Conservation (phyloP, 1,140 invertebrate species). For the Trichonephila inaurata region DNA sequence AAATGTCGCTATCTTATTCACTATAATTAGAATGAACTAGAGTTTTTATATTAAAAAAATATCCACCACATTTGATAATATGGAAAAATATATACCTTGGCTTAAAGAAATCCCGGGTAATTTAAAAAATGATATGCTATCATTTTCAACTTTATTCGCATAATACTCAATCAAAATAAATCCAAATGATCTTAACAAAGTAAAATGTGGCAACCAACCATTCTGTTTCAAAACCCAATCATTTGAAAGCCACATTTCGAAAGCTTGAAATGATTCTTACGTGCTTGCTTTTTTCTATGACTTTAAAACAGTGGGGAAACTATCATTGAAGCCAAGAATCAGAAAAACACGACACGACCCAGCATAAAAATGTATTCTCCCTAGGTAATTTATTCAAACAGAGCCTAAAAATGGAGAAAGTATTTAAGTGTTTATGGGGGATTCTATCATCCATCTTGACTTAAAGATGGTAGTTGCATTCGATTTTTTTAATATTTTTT, state of each 20-base stretch:
- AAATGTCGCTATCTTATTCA: too few species aligned
- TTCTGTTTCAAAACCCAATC: not conserved
- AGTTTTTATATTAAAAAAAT: too few species aligned
- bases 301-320: not conserved
- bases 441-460: slow-evolving; percentile 29
- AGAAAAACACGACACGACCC: slow-evolving; percentile 14
- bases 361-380: slow-evolving; percentile 45
- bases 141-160: not conserved
- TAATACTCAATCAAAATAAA: not conserved
- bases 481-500: not conserved
- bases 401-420: slow-evolving; percentile 42
- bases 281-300: not conserved
- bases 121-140: not conserved
- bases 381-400: slow-evolving; percentile 59
- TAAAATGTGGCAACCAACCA: not conserved
- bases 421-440: slow-evolving; percentile 59
- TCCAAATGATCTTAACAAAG: not conserved
- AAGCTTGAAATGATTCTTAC: not conserved
- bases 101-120: too few species aligned
- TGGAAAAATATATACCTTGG: too few species aligned
- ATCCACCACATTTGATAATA: too few species aligned
- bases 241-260: not conserved
- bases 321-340: not conserved
- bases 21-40: too few species aligned
- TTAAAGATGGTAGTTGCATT: slow-evolving; percentile 46